Conservation (phyloP, 64 coral and sea anemone genomes). For the Montipora sp. region DNA sequence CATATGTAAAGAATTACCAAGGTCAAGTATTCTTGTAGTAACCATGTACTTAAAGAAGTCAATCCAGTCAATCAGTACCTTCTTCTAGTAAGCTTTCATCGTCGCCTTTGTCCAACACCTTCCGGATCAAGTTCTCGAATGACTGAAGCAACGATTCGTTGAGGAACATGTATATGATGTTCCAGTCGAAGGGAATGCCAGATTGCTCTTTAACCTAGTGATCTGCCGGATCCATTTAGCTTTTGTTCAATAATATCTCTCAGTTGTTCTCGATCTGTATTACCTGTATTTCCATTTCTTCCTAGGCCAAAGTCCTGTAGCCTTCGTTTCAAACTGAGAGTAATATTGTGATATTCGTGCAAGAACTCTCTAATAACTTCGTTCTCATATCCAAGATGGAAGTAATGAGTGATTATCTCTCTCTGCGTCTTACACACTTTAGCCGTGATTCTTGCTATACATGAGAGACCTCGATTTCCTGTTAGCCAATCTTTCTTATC, state of each 20-base stretch:
- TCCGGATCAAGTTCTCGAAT: conserved; percentile 16
- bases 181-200: conserved; percentile 34
- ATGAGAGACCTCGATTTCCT: no score
- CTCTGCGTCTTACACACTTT: no score
- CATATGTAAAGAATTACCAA: no score
- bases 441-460: no score
- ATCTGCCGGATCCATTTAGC: neutral
- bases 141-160: conserved; percentile 32
- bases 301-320: conserved; percentile 26
- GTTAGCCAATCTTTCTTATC: no score
- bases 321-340: conserved; percentile 47
- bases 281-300: conserved; percentile 13
- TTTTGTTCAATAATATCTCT: conserved; percentile 20
- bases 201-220: conserved; percentile 46
- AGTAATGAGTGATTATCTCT: conserved; percentile 14
- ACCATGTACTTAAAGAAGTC: no score
- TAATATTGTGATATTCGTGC: conserved; percentile 13
- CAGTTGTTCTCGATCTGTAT: conserved; percentile 1
- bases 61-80: no score
- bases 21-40: no score
- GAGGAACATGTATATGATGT: conserved; percentile 44
- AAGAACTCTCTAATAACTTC: conserved; percentile 43
- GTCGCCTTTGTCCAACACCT: conserved; percentile 21
- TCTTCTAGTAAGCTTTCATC: conserved; percentile 33
- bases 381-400: conserved; percentile 45